phyloP scores from a whole-genome alignment of 2,797 vertebrate genomes.

The Alectoris magna region DNA sequence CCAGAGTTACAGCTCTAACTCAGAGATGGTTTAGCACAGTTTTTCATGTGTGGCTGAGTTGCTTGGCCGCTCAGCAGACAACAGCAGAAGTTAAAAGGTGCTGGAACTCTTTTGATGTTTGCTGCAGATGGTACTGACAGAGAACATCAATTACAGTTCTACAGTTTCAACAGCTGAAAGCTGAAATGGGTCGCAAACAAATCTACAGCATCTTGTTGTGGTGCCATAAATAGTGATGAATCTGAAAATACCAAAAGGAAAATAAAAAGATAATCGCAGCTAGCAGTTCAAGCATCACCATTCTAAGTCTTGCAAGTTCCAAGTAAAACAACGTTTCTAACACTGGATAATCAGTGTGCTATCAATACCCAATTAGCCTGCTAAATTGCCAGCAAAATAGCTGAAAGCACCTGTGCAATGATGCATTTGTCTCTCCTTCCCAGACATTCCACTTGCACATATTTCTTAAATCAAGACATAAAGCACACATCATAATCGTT shows the following conservation, averaged over 20 bases:
- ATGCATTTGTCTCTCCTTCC: neutral
- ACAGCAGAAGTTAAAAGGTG: neutral
- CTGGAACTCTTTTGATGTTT: neutral
- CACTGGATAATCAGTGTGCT: conserved; percentile 25
- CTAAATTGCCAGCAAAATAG: conserved; percentile 44
- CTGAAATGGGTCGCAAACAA: neutral
- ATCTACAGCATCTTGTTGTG: neutral
- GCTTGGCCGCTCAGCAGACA: neutral
- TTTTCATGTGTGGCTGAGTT: neutral
- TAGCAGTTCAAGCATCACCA: neutral
- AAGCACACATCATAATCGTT: neutral
- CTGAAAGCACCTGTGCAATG: neutral
- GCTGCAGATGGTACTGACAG: neutral
- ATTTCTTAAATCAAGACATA: conserved; percentile 38
- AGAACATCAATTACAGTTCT: neutral
- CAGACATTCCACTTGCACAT: neutral
- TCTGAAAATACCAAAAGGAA: neutral
- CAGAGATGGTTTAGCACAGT: neutral
- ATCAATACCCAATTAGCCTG: conserved; percentile 31
- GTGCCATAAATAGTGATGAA: neutral
- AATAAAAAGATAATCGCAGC: neutral
- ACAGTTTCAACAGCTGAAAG: neutral
- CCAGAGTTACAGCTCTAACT: neutral
- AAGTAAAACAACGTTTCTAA: conserved; percentile 9
- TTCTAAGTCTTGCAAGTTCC: neutral